Conservation (phyloP, 2,888 invertebrate genomes). For the Diarsia rubi region DNA sequence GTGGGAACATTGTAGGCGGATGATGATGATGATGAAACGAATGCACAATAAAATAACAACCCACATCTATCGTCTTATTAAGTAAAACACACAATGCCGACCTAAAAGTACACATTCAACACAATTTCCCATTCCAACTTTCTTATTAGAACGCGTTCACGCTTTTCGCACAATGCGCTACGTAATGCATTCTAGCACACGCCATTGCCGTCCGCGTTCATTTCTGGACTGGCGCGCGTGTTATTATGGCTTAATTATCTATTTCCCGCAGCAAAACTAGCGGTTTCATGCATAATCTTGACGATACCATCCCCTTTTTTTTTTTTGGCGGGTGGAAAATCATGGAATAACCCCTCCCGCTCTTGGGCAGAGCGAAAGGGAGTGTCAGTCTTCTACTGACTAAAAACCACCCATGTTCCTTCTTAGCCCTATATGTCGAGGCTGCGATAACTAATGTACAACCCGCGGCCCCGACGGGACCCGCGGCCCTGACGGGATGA, state of each 20-base stretch:
- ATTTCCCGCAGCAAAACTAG: constrained; percentile 39
- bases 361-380: no score
- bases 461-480: no score
- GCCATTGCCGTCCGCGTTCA: constrained; percentile 30
- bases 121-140: constrained; percentile 34
- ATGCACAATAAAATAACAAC: no score
- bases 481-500: no score
- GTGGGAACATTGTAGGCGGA: no score
- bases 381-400: no score
- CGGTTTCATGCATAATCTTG: constrained; percentile 18
- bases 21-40: no score
- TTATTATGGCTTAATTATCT: constrained; percentile 34
- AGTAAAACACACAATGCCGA: background rate
- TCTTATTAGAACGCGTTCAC: constrained; percentile 33
- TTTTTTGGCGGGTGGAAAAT: no score
- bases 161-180: constrained; percentile 32
- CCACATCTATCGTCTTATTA: background rate
- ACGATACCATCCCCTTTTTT: background rate
- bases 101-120: constrained; percentile 16
- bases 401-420: no score
- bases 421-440: no score
- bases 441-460: no score
- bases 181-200: constrained; percentile 40
- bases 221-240: constrained; percentile 16
- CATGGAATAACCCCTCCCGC: no score